These are phyloP conservation scores for Sarcophaga bullata DNA, from an alignment of 1,140 invertebrate species.

Conservation along the genomic window DNA sequence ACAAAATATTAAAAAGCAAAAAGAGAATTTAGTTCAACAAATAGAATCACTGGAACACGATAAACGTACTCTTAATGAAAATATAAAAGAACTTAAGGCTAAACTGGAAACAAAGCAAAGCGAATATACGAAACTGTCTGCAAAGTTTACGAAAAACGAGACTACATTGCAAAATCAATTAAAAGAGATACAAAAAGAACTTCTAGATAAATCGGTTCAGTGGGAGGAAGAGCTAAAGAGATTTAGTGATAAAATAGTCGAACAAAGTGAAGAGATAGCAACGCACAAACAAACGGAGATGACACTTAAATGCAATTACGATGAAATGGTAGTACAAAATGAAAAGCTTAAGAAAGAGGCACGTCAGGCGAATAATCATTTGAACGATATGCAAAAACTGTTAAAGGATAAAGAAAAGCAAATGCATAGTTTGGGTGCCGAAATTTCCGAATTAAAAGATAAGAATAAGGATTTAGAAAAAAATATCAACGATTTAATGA, in stretches of 20 bases:
- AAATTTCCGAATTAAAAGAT: constrained; percentile 42
- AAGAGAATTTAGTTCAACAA: background rate
- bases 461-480: constrained; percentile 44
- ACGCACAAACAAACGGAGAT: constrained; percentile 36
- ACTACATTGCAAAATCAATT: constrained; percentile 26
- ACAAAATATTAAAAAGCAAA: constrained; percentile 16
- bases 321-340: constrained; percentile 42
- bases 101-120: background rate
- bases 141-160: constrained; percentile 20
- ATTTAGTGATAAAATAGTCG: constrained; percentile 23
- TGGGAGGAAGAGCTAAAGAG: constrained; percentile 12
- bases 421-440: constrained; percentile 41
- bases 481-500: constrained; percentile 33
- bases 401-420: constrained; percentile 47
- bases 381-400: constrained; percentile 43
- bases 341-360: constrained; percentile 37
- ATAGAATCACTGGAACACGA: background rate
- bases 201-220: background rate
- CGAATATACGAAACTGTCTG: background rate
- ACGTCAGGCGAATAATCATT: constrained; percentile 38
- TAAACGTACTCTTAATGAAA: background rate
- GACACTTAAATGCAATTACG: constrained; percentile 35
- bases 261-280: constrained; percentile 36
- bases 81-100: background rate
- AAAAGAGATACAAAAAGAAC: constrained; percentile 25